These are phyloP conservation scores for Narcine bancroftii DNA, from an alignment of 2,113 vertebrate species.

Conservation along the genomic window DNA sequence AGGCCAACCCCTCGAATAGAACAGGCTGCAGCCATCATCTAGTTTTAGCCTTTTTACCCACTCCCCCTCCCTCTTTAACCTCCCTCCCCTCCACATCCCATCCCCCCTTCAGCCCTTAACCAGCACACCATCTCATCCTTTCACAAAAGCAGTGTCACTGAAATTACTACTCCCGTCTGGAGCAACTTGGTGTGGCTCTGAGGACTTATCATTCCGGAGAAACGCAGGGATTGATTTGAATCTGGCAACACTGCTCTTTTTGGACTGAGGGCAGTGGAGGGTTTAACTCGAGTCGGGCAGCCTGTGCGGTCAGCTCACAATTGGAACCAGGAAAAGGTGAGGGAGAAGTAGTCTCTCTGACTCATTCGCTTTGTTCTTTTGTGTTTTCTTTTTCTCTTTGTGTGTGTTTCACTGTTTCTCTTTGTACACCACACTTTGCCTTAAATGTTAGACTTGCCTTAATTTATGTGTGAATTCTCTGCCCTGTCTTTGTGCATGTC, in stretches of 20 bases:
- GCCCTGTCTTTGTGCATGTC: not conserved
- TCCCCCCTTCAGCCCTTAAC: not conserved
- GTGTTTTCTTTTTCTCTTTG: conserved; percentile 41
- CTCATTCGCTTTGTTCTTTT: conserved; percentile 37
- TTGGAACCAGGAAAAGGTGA: not conserved
- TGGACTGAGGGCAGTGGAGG: not conserved
- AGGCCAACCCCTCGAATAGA: too few relatives aligned
- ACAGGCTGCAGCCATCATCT: not conserved
- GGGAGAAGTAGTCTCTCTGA: not conserved
- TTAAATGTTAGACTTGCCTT: not conserved
- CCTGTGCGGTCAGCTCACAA: not conserved
- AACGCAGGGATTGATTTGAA: not conserved
- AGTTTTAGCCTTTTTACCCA: not conserved
- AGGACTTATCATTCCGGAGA: not conserved
- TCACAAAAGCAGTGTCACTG: conserved; percentile 21
- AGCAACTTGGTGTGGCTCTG: not conserved
- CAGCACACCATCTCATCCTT: not conserved
- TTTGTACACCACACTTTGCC: not conserved
- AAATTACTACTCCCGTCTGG: not conserved
- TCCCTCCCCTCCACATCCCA: not conserved
- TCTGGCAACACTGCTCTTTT: not conserved
- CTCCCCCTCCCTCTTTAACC: not conserved
- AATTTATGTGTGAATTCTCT: not conserved
- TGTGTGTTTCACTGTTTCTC: conserved; percentile 8
- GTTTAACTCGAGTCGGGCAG: not conserved